Evolutionary conservation across 2,797 vertebrate species (phyloP), one percentile per base, ranked within the genome.

Genomic region (Gastrophryne carolinensis): DNA sequence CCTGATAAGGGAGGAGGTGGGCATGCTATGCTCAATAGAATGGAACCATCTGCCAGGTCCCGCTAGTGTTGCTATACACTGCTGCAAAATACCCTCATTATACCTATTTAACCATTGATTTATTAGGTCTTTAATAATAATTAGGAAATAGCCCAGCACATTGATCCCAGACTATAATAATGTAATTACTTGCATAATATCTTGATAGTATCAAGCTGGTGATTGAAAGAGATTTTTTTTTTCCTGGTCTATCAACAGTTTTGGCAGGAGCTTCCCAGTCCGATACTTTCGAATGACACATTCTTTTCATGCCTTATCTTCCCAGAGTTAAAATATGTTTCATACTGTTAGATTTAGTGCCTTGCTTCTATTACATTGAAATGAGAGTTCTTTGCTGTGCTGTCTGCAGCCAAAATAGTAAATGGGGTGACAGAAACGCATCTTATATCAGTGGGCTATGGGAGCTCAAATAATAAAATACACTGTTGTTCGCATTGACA

Each of bases 21-120:
- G 49, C 12, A 17, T 12, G 21, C 44, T 15, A 4, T 2, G 13
- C 5, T 41, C 12, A 5, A 41, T 54, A 57, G 34, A 65, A 74
- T 56, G 27, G 60, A 5, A 15, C 52, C 72, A 74, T 58, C 72
- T 74, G 72, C 17, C 26, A 6, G 30, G 5, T 34, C 24, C 15
- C 39, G 13, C 49, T 30, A 57, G 49, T 27, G 37, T 29, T 13
- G 34, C 54, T 57, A 15, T 74, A 73, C 21, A 53, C 49, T 27
- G 30, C 34, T 53, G 5, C 30, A 19, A 27, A 70, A 70, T 70
- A 52, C 37, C 23, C 44, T 69, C 29, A 65, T 54, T 47, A 29
- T 54, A 21, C 32, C 34, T 21, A 65, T 73, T 47, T 56, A 54
- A 41, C 47, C 50, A 64, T 6, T 30, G 58, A 73, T 65, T 65